These are phyloP conservation scores for Sarcophaga peregrina DNA, from an alignment of 1,140 invertebrate genomes.

Conservation along the genomic window DNA sequence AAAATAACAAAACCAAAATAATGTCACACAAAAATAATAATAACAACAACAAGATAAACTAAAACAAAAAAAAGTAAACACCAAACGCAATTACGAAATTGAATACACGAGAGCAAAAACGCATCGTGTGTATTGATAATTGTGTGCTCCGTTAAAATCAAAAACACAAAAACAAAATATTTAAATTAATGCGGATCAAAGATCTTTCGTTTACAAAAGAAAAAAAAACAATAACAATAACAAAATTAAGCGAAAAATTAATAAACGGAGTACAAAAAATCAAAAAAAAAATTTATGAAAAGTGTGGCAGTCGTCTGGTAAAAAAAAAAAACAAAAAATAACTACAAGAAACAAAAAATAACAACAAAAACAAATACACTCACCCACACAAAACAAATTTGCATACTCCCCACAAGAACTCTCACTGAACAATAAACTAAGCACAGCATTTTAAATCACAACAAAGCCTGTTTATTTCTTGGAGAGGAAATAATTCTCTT, in stretches of 20 bases:
- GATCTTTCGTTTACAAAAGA: not conserved
- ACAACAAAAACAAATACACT: not conserved
- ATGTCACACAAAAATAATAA: not conserved
- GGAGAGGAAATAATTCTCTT: too few relatives aligned
- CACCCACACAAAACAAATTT: too few relatives aligned
- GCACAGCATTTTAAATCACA: too few relatives aligned
- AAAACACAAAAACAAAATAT: not conserved
- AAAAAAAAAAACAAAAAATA: not conserved
- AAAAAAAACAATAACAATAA: not conserved
- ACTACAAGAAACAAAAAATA: not conserved
- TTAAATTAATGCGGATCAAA: conserved; percentile 1
- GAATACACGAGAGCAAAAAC: too few relatives aligned
- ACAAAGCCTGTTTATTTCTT: too few relatives aligned
- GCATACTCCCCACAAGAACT: too few relatives aligned
- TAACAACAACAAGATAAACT: too few relatives aligned
- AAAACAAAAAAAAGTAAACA: too few relatives aligned
- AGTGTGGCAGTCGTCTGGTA: not conserved
- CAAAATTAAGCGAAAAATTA: not conserved
- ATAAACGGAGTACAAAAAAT: not conserved
- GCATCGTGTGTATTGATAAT: not conserved
- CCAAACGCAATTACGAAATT: too few relatives aligned
- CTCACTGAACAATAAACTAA: too few relatives aligned
- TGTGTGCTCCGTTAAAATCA: too few relatives aligned
- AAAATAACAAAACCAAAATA: not conserved
- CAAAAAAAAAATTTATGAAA: not conserved